Conservation (phyloP, 2,113 vertebrate genomes). For the Craseonycteris thonglongyai region DNA sequence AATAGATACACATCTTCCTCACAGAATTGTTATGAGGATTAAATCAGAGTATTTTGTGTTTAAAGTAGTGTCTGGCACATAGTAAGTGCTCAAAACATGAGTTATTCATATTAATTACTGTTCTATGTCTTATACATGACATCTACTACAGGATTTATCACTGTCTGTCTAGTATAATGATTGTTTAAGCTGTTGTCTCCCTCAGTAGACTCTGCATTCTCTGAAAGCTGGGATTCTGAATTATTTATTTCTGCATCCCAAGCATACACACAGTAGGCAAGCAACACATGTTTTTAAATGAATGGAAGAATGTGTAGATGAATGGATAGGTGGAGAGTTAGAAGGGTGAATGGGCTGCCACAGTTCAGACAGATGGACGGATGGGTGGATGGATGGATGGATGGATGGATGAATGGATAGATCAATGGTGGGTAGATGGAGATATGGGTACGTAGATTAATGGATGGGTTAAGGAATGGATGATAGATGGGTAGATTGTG, state of each 20-base stretch:
- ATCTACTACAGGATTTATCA: neutral
- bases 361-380: neutral
- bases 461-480: neutral
- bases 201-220: neutral
- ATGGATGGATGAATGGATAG: neutral
- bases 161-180: neutral
- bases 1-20: neutral
- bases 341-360: neutral
- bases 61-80: neutral
- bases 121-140: neutral
- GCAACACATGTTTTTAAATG: neutral
- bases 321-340: neutral
- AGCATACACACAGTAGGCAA: neutral
- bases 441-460: neutral
- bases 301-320: neutral
- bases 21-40: neutral
- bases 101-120: neutral
- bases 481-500: neutral
- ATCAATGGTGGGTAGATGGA: neutral
- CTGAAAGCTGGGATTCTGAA: neutral
- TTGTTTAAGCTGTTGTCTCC: neutral
- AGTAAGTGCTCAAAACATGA: neutral
- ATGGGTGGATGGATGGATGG: neutral
- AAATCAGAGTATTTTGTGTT: neutral
- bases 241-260: neutral